Evolutionary conservation across 2,797 vertebrate genomes (phyloP).

Genomic region (Okamejei kenojei): DNA sequence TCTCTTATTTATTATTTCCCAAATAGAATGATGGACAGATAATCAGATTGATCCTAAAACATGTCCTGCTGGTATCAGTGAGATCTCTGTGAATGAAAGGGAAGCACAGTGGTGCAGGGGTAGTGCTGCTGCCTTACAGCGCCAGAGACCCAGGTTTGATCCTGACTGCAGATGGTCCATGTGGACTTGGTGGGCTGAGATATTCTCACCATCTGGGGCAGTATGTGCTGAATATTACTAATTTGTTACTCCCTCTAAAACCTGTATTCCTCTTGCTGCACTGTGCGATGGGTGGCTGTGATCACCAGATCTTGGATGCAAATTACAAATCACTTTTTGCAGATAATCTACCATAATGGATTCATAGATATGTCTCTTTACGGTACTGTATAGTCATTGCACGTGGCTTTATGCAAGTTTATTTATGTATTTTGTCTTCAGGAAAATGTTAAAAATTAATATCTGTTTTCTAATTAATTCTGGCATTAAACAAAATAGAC

Average conservation of each 20-base stretch:
- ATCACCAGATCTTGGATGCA: background rate
- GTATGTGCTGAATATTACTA: background rate
- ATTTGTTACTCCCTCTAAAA: background rate
- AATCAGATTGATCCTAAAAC: background rate
- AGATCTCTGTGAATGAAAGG: background rate
- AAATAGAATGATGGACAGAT: background rate
- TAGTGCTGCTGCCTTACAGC: no score
- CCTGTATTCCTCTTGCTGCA: background rate
- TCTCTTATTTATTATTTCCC: background rate
- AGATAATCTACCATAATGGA: background rate
- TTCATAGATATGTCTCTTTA: constrained; percentile 15
- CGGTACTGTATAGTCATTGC: constrained; percentile 13
- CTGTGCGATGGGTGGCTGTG: background rate
- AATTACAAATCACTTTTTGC: no score
- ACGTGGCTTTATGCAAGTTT: constrained; percentile 16
- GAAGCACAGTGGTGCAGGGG: no score
- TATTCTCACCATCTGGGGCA: background rate
- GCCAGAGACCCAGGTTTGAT: no score
- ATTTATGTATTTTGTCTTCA: constrained; percentile 32
- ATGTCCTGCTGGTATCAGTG: background rate
- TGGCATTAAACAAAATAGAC: constrained; percentile 19
- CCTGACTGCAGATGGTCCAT: no score
- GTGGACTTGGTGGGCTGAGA: background rate
- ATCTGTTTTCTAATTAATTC: constrained; percentile 31
- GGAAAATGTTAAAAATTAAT: constrained; percentile 33